phyloP scores from a whole-genome alignment of 92 coral and sea anemone genomes.

The Virgularia gustaviana region DNA sequence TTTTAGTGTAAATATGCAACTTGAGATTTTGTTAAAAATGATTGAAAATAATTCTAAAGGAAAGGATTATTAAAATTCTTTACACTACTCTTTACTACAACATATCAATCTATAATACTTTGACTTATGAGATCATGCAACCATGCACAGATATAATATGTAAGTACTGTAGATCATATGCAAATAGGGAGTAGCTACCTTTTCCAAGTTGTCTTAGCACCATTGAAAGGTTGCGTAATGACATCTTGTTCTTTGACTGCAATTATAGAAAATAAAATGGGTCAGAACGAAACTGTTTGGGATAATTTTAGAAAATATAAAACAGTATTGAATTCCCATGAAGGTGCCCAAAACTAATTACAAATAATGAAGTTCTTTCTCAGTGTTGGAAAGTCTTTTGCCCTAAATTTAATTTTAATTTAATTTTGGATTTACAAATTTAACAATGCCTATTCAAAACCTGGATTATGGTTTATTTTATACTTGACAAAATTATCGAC shows the following conservation, averaged over 20 bases:
- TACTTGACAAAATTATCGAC: too few species aligned
- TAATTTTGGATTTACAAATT: background rate
- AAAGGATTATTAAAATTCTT: too few species aligned
- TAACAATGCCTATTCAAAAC: background rate
- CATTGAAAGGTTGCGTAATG: slow-evolving; percentile 88
- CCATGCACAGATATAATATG: background rate
- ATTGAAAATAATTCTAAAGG: too few species aligned
- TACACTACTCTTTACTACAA: too few species aligned
- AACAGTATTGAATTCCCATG: background rate
- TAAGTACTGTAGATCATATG: background rate
- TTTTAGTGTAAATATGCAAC: too few species aligned
- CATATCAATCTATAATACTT: too few species aligned
- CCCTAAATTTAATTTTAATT: too few species aligned
- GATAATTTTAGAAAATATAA: background rate
- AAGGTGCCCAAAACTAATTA: background rate
- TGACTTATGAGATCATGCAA: too few species aligned
- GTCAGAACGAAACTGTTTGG: background rate
- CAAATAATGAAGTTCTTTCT: too few species aligned
- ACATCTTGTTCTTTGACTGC: slow-evolving; percentile 85
- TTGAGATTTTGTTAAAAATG: too few species aligned
- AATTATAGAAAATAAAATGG: background rate
- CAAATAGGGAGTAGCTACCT: slow-evolving; percentile 48
- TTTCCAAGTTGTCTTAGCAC: slow-evolving; percentile 93
- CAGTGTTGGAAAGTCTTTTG: too few species aligned
- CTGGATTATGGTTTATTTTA: background rate